Evolutionary conservation across 2,113 vertebrate genomes (phyloP), one percentile per base, ranked within the genome.

Genomic region (Tricholaema leucomelas): DNA sequence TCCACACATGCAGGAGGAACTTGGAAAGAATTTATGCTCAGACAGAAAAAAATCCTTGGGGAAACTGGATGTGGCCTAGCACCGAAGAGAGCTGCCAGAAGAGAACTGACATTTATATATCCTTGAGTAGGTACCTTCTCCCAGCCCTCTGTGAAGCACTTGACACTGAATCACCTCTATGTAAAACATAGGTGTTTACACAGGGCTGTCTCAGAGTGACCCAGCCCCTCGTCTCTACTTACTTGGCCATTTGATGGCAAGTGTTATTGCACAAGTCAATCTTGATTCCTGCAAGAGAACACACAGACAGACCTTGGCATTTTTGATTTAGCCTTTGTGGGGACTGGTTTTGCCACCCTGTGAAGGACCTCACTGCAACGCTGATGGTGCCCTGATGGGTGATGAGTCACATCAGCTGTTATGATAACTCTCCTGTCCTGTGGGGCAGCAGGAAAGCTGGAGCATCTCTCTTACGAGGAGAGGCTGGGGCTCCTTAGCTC

Each of bases 171-270:
- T 16, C 60, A 82, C 16, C 17, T 42, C 46, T 80, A 23, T 10
- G 33, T 60, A 46, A 84, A 71, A 46, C 35, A 30, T 16, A 25
- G 52, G 24, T 54, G 52, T 54, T 54, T 28, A 55, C 36, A 81
- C 10, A 13, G 4, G 44, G 11, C 33, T 78, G 79, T 67, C 36
- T 87, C 40, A 50, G 63, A 70, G 56, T 10, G 33, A 71, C 6
- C 71, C 44, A 50, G 54, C 35, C 12, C 23, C 31, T 33, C 24
- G 14, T 38, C 58, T 85, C n/a, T 83, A 98, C 98, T 98, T 98
- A 99, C 99, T 98, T 99, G 74, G 98, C 99, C 84, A 98, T 98
- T 35, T 96, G 92, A 38, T 98, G 98, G 94, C 99, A 99, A 58
- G 92, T 96, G 72, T 97, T 98, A 83, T 98, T 98, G 90, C 99